These are phyloP conservation scores for Hyaena hyaena DNA, from an alignment of 2,113 vertebrate genomes.

Conservation along the genomic window DNA sequence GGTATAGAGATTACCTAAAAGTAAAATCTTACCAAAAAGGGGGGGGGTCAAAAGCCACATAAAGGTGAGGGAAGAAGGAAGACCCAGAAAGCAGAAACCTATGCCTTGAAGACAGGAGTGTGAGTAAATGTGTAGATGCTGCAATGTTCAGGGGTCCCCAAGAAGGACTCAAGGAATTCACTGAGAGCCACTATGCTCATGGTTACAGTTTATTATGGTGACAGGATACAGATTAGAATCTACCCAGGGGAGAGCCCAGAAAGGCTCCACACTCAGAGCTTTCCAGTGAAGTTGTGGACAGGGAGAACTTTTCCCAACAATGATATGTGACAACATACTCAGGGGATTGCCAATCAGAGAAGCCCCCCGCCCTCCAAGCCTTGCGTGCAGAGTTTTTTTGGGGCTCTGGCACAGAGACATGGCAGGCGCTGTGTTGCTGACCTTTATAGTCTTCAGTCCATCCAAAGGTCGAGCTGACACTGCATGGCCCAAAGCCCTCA, in stretches of 20 bases:
- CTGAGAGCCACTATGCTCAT: background rate
- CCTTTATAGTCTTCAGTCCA: background rate
- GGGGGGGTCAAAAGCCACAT: background rate
- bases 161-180: background rate
- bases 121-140: background rate
- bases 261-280: background rate
- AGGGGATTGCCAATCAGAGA: background rate
- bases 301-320: background rate
- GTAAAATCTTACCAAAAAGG: background rate
- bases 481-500: background rate
- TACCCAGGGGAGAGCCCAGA: too few species aligned
- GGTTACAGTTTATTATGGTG: background rate
- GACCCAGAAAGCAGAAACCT: background rate
- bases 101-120: background rate
- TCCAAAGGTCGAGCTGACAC: background rate
- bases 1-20: background rate
- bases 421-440: background rate
- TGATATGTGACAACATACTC: background rate
- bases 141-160: background rate
- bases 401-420: background rate
- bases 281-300: background rate
- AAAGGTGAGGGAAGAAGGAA: background rate
- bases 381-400: background rate
- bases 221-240: background rate
- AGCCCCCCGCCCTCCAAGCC: background rate